Evolutionary conservation across 1,140 invertebrate species (phyloP).

Genomic region (Heliconius melpomene): DNA sequence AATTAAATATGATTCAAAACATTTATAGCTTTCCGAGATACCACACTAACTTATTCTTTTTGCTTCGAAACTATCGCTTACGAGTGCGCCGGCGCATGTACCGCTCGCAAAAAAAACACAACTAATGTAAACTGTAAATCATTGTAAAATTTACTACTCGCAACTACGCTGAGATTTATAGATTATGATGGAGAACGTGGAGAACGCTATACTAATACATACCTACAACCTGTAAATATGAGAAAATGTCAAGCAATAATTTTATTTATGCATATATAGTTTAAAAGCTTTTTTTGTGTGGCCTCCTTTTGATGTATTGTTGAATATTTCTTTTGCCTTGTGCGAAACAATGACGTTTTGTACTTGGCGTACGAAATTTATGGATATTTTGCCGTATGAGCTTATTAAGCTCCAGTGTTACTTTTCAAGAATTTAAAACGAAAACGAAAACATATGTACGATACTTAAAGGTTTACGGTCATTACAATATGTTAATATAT

Average conservation of each 20-base stretch:
- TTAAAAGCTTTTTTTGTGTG: slow-evolving; percentile 4
- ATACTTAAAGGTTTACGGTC: background rate
- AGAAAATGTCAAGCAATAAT: background rate
- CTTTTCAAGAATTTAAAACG: background rate
- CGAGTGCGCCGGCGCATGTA: slow-evolving; percentile 15
- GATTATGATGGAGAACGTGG: background rate
- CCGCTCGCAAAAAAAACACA: background rate
- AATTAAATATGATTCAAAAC: slow-evolving; percentile 19
- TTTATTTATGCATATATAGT: background rate
- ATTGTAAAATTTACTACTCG: slow-evolving; percentile 18
- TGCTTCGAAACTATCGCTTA: background rate
- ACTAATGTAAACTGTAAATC: slow-evolving; percentile 21
- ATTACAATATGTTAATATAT: background rate
- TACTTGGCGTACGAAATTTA: slow-evolving; percentile 1
- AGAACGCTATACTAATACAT: background rate
- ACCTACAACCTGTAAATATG: background rate
- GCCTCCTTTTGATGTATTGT: background rate
- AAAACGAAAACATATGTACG: background rate
- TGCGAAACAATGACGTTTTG: slow-evolving; percentile 8
- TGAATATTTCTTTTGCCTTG: slow-evolving; percentile 7
- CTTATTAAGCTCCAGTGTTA: slow-evolving; percentile 12
- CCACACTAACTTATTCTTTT: background rate
- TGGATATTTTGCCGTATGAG: slow-evolving; percentile 12
- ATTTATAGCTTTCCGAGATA: slow-evolving; percentile 14
- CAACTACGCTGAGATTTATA: slow-evolving; percentile 22